Base-by-base conservation (phyloP, 2,888 invertebrate genomes). In the Ellobium chinense region DNA sequence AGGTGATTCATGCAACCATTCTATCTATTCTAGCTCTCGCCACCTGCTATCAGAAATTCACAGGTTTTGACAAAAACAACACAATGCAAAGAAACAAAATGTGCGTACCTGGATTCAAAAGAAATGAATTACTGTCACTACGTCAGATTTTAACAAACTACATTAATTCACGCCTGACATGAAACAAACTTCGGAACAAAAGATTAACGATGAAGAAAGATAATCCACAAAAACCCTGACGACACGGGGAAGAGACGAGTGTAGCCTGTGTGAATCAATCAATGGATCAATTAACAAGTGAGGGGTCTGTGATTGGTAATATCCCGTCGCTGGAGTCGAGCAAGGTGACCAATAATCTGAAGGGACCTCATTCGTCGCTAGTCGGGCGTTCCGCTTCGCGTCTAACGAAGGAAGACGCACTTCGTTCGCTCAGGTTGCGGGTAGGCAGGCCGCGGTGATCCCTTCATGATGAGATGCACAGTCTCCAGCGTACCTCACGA, bases 301-400 rank as follows among this genome's bases (percentile, higher is more conserved):
- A 21, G 1, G 5, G 24, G 9, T 56, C n/a, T 7, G 18, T 39
- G 72, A 72, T 56, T 58, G 70, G 56, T 56, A 60, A 72, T 37
- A 72, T 34, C 34, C 72, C 72, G 72, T 58, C 60, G 24, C 60
- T 60, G 9, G 9, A 12, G 24, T 27, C 24, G 5, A 36, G 7
- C 14, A 14, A 9, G 72, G 46, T 72, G 72, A 72, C 72, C 72
- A 58, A 58, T 60, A 72, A 58, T n/a, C 56, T 70, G n/a, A 34
- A 34, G n/a, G 58, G 56, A 34, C 34, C 58, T 60, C 72, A 36
- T 72, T 72, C 58, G 58, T 37, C 36, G 72, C 58, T 24, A 72
- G 37, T 34, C 34, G 14, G 5, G 27, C 72, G 36, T 37, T 36
- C 58, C 36, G 58, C 46, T 58, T 36, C 21, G 36, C n/a, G 37